Conservation (phyloP, 2,888 invertebrate genomes). For the Timema cristinae region DNA sequence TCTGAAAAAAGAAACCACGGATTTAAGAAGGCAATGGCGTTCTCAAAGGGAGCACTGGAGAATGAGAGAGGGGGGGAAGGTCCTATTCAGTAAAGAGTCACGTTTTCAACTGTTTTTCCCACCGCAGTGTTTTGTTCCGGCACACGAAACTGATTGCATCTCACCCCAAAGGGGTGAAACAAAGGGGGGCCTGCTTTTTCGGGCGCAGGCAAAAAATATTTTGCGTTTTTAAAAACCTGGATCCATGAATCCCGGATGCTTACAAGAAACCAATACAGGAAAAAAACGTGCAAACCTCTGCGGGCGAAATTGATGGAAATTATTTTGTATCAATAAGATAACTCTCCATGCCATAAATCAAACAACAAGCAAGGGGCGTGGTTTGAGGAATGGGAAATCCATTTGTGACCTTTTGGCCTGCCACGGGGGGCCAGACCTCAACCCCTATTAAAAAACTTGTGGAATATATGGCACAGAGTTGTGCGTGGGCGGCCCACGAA, state of each 20-base stretch:
- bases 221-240: not conserved
- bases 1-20: not conserved
- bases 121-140: not conserved
- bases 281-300: not conserved
- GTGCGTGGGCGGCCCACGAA: not conserved
- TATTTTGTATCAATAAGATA: not conserved
- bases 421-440: no score
- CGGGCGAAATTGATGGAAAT: not conserved
- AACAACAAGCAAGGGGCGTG: no score
- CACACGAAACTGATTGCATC: not conserved
- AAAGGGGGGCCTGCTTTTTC: not conserved
- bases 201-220: not conserved
- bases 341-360: no score
- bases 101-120: no score
- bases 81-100: not conserved
- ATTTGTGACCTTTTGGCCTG: no score
- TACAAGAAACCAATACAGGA: constrained; percentile 2
- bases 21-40: not conserved
- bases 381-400: no score
- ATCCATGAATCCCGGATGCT: not conserved
- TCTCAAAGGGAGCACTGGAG: not conserved
- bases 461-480: no score
- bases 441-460: no score
- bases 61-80: not conserved
- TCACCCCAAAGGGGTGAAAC: not conserved